Evolutionary conservation across 2,113 vertebrate species (phyloP), one percentile per base, ranked within the genome.

Genomic region (Pica pica): DNA sequence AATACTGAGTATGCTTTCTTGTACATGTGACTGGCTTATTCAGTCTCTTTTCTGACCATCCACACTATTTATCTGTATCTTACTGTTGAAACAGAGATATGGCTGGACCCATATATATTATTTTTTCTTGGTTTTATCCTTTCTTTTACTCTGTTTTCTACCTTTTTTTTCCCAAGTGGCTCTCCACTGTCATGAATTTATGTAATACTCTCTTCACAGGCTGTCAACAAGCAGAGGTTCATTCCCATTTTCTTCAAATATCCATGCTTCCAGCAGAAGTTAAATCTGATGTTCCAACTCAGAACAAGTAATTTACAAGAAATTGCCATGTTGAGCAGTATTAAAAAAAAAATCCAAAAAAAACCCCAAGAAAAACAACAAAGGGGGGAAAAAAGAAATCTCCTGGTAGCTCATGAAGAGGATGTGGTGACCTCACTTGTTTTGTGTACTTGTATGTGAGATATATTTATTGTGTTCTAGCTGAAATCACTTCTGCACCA

Each of bases 71-170:
- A 89, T 86, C 59, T 84, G 31, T 94, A 42, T 65, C 33, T 90
- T 92, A 63, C 24, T 92, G 42, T 59, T 87, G 70, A 75, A 93
- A 91, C 79, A 80, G 70, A 91, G 73, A 89, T 93, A 73, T 94
- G 92, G 96, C 92, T 95, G 95, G 93, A 96, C 94, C 90, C 94
- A 93, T 96, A 67, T 93, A 65, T 97, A 88, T 95, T 82, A 70
- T 73, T 95, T 87, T 57, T 84, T 84, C 65, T 65, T 82, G 39
- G 49, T 74, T 93, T 95, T 91, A 42, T 74, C 89, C 60, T 90
- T 93, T 74, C 59, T 88, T 82, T 94, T 90, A 33, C 27, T 65
- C 22, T 74, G 8, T 67, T 83, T 73, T 83, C 35, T 60, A 50
- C 49, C 9, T 79, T 81, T 85, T 87, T 67, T 52, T 53, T 16